Base-by-base conservation (phyloP, 2,888 invertebrate species). In the Sisyra nigra region DNA sequence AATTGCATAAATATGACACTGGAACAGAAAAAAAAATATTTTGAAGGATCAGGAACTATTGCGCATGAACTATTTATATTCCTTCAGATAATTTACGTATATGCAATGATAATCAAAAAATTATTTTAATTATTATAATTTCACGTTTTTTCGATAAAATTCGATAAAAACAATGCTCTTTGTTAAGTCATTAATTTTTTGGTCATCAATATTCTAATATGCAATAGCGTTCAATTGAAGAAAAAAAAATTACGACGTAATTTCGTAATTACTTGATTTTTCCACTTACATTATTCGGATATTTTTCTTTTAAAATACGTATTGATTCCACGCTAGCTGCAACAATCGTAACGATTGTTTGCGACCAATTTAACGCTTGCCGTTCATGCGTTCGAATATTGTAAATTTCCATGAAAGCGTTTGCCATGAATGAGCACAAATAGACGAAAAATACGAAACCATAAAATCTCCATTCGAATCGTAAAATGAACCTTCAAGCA, bases 401-500 rank as follows among this genome's bases (percentile, higher is more conserved):
- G 33, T 54, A 48, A 42, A 50, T 48, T 38, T 54, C 51, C 30
- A 53, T 44, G 49, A 54, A 53, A 34, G 55, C 52, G 48, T 64
- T 63, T 45, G 55, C 54, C 15, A 59, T 42, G 41, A 62, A 56
- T 30, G 53, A 48, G 15, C 54, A 46, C 14, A 62, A 50, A 30
- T 57, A 45, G 7, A 52, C 45, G 15, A 57, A 44, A 57, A 66
- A 58, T 50, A 68, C 43, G 51, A 67, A 50, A 48, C 62, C 54
- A 56, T 65, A 56, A 53, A 68, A 52, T 53, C 59, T 52, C 48
- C 63, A 47, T 49, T 66, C 57, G 44, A 57, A 57, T 45, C 58
- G 55, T 43, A 60, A 52, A 43, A 61, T 50, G 37, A 60, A 48
- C 60, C 64, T 66, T 53, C 34, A 9, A 32, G 39, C 24, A 14